Percentiles rank a stretch among this genome's conserved stretches.
Evolutionary conservation across 2,113 vertebrate species (phyloP).

Genomic region (Orycteropus afer): DNA sequence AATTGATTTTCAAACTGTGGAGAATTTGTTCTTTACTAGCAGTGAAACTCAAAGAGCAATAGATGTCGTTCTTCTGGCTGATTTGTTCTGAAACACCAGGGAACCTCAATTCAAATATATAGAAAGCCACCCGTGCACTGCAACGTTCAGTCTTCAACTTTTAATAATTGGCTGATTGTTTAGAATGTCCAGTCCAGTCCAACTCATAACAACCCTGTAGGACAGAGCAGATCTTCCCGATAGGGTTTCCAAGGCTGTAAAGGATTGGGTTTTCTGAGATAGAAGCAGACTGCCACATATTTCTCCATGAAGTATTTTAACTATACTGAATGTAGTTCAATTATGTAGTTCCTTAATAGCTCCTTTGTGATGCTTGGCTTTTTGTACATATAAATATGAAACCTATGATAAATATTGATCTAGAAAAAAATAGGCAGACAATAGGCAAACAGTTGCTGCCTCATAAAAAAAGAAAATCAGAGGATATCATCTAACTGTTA

Average conservation of each 20-base stretch:
- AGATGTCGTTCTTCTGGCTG: constrained; percentile 93
- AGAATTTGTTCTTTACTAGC: constrained; percentile 93
- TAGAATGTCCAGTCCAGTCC: too few relatives aligned
- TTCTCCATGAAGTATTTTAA: constrained; percentile 40
- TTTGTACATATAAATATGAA: constrained; percentile 55
- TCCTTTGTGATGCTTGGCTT: constrained; percentile 59
- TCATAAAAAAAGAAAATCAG: constrained; percentile 23
- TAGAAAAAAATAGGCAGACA: not conserved
- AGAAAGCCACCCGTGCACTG: constrained; percentile 93
- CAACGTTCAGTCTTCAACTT: constrained; percentile 89
- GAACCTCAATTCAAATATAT: constrained; percentile 95
- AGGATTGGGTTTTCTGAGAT: too few relatives aligned
- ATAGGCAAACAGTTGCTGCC: not conserved
- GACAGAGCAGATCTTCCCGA: constrained; percentile 51
- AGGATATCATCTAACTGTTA: not conserved
- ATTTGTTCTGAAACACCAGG: constrained; percentile 93
- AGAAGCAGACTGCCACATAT: too few relatives aligned
- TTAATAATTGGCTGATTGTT: constrained; percentile 86
- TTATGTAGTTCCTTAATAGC: constrained; percentile 60
- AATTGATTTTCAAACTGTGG: constrained; percentile 89
- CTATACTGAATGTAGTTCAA: constrained; percentile 73
- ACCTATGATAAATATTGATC: constrained; percentile 12
- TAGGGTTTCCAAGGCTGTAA: too few relatives aligned
- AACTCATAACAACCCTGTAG: constrained; percentile 76
- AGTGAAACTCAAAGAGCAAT: constrained; percentile 95